These are phyloP conservation scores for Okamejei kenojei DNA, from an alignment of 2,797 vertebrate genomes.

Conservation along the genomic window DNA sequence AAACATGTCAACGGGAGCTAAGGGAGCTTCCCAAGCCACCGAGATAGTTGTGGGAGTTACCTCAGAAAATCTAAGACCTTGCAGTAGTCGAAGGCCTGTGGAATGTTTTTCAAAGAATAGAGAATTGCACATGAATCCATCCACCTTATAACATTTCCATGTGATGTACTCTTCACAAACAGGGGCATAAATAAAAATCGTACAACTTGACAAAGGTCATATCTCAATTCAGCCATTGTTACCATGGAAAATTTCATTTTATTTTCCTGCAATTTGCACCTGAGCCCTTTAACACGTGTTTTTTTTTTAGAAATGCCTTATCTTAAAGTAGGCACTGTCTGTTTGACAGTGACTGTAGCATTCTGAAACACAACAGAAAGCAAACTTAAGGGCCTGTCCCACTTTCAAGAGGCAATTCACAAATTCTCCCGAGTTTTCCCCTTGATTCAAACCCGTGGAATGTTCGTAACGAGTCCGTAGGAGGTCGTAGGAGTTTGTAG, in stretches of 20 bases:
- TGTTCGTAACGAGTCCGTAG: no score
- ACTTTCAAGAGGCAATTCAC: no score
- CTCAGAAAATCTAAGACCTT: conserved; percentile 29
- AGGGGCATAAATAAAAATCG: background rate
- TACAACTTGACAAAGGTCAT: background rate
- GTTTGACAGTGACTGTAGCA: background rate
- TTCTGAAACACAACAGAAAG: background rate
- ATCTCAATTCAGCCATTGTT: background rate
- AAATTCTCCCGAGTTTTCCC: no score
- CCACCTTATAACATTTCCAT: background rate
- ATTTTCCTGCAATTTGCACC: background rate
- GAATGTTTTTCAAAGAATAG: background rate
- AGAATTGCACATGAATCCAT: conserved; percentile 29
- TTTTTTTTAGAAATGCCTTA: background rate
- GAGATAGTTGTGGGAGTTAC: conserved; percentile 21
- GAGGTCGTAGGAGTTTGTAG: no score
- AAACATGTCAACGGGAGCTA: conserved; percentile 29
- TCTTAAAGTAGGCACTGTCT: background rate
- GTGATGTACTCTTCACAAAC: background rate
- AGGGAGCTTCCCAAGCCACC: conserved; percentile 33
- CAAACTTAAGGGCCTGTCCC: background rate
- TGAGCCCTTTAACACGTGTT: no score
- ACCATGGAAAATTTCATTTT: background rate
- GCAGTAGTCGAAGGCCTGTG: conserved; percentile 8
- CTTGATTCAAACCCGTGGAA: no score